Base-by-base conservation (phyloP, 2,113 vertebrate genomes). In the Xenopus tropicalis region DNA sequence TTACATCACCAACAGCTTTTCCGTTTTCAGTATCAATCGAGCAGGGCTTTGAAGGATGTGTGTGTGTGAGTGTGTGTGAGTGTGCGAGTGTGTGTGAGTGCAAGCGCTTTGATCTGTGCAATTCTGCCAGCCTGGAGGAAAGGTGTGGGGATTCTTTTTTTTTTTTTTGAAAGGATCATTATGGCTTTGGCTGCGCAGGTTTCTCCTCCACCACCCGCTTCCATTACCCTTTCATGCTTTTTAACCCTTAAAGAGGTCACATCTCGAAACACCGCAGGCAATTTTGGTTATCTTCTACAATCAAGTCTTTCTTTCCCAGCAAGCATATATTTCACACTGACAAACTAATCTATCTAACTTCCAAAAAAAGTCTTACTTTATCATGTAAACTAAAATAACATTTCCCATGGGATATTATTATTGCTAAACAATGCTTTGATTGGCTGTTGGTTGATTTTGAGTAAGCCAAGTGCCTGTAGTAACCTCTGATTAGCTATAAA, bases 1-100 rank as follows among this genome's bases (percentile, higher is more conserved):
- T 75, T 75, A 75, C 73, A 75, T 75, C 73, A 75, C 73, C 66
- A 75, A 68, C 73, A 75, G 73, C 66, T 69, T 75, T 75, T 75
- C 73, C 73, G 66, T 75, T 75, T 75, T 62, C 66, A 69, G 73
- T 75, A 69, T 69, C 58, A 74, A 62, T 74, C 65, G 65, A 52
- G 72, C 65, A 69, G 51, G 48, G 56, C 72, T 74, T 62, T 74
- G 72, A 74, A 61, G 65, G 65, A 62, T 61, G 62, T 66, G 43
- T 42, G 7, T n/a, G n/a, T n/a, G n/a, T n/a, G n/a, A n/a, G n/a
- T n/a, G n/a, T n/a, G n/a, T 23, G 20, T 4, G 21, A 22, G 72
- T 74, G 65, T 69, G 66, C 58, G 71, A 9, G 72, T 25, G 65
- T 51, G 29, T 69, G 57, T 37, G 52, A 66, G 71, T 59, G 65